Evolutionary conservation across 1,140 invertebrate genomes (phyloP), one percentile per base, ranked within the genome.

Genomic region (Lycorma delicatula): DNA sequence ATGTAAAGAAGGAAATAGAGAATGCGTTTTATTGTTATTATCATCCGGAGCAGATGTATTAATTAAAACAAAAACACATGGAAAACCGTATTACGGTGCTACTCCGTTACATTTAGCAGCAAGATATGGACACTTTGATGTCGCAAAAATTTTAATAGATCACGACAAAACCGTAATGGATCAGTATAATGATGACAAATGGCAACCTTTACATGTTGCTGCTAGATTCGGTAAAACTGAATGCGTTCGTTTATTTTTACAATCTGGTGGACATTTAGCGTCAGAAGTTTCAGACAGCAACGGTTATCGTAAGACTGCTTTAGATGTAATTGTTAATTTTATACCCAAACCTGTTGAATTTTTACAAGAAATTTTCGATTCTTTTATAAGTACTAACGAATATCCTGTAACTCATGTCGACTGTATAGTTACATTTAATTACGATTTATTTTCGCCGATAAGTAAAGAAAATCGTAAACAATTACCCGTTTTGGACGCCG

Each of bases 41-140:
- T 70, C 75, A n/a, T 78, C 78, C 67, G 78, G 81, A 67, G 70
- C 70, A 50, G 66, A 75, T 60, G 48, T 74, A 5, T 60, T 64
- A 47, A 52, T 71, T 12, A 69, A 69, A 60, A 72, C 73, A 5
- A 70, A 66, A 0, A 56, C 61, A 38, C 54, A 20, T 11, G 41
- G 41, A 3, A 22, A 41, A 1, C 70, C 72, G 52, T 68, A 74
- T 47, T 72, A 73, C 59, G 69, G 73, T 3, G 74, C 77, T 28
- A 82, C 82, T 1, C 74, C 81, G 22, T 65, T 84, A 44, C 82
- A 84, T 67, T 69, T 81, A 61, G 81, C 80, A 34, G 79, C 81
- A 28, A 72, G 72, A 27, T 66, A 71, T 58, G 74, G 75, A 28
- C 73, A 78, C 60, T 74, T 78, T 5, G 51, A 51, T 9, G 58